phyloP scores from a whole-genome alignment of 2,113 vertebrate genomes.

The Sterna hirundo region DNA sequence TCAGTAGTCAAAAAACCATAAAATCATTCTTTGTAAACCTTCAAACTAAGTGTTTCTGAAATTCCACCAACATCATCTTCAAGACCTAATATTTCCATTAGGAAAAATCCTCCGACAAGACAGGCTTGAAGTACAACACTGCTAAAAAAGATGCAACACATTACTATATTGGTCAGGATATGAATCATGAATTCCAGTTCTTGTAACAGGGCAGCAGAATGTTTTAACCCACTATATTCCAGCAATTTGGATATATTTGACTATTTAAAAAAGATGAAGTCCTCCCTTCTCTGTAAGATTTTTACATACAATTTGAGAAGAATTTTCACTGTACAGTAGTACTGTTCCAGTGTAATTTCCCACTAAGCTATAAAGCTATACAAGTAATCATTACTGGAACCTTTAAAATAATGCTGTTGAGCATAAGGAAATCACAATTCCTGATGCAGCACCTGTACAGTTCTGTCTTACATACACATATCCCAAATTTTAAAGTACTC shows the following conservation, averaged over 20 bases:
- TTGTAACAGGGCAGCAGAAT: neutral
- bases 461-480: neutral
- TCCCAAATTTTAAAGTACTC: neutral
- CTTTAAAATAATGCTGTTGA: neutral
- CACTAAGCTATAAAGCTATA: neutral
- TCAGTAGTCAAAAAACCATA: neutral
- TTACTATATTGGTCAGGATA: fast-evolving
- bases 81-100: neutral
- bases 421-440: neutral
- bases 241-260: neutral
- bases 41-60: neutral
- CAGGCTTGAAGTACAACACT: neutral
- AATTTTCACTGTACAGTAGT: neutral
- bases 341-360: neutral
- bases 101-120: neutral
- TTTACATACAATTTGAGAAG: neutral
- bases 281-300: neutral
- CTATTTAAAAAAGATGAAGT: neutral
- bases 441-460: neutral
- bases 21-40: neutral
- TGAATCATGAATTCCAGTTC: neutral
- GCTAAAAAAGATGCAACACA: neutral
- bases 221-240: neutral
- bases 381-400: neutral
- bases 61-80: neutral